phyloP scores from a whole-genome alignment of 37 sponge, comb jelly and placozoan genomes.

The Ianthella basta region DNA sequence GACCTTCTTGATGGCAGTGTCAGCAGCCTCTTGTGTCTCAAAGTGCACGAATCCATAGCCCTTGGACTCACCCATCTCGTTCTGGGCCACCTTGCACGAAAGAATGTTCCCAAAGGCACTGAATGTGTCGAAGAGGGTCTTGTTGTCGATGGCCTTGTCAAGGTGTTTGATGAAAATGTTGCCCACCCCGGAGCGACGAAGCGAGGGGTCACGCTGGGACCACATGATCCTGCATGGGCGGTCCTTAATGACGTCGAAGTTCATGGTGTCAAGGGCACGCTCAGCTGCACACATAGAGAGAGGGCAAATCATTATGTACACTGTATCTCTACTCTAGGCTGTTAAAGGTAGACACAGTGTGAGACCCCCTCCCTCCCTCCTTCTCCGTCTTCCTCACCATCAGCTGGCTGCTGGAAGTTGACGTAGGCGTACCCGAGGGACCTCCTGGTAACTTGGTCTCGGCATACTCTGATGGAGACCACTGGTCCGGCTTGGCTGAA shows the following conservation, averaged over 20 bases:
- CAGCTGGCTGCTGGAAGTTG: conserved; percentile 95
- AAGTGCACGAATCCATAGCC: conserved; percentile 99
- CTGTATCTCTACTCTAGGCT: too few relatives aligned
- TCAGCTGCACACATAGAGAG: conserved; percentile 67
- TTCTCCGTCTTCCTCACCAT: conserved; percentile 68
- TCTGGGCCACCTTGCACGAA: conserved; percentile 93
- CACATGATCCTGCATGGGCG: conserved; percentile 98
- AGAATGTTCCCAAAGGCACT: conserved; percentile 99
- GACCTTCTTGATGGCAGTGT: conserved; percentile 93
- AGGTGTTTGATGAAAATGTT: conserved; percentile 99
- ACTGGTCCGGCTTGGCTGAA: conserved; percentile 95
- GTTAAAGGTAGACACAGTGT: too few relatives aligned
- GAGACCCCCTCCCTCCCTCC: too few relatives aligned
- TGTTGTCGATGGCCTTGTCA: conserved; percentile 98
- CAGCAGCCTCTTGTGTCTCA: conserved; percentile 96
- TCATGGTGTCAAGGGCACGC: conserved; percentile 96
- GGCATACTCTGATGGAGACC: conserved; percentile 96
- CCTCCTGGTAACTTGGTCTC: conserved; percentile 91
- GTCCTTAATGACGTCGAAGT: conserved; percentile 90
- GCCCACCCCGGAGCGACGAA: conserved; percentile 93
- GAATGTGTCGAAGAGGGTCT: conserved; percentile 98
- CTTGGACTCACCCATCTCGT: conserved; percentile 80
- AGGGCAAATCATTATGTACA: conserved; percentile 1
- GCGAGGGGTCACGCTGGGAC: conserved; percentile 98
- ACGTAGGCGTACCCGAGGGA: conserved; percentile 99